Evolutionary conservation across 2,797 vertebrate genomes (phyloP), one percentile per base, ranked within the genome.

Genomic region (Micrastur ruficollis): DNA sequence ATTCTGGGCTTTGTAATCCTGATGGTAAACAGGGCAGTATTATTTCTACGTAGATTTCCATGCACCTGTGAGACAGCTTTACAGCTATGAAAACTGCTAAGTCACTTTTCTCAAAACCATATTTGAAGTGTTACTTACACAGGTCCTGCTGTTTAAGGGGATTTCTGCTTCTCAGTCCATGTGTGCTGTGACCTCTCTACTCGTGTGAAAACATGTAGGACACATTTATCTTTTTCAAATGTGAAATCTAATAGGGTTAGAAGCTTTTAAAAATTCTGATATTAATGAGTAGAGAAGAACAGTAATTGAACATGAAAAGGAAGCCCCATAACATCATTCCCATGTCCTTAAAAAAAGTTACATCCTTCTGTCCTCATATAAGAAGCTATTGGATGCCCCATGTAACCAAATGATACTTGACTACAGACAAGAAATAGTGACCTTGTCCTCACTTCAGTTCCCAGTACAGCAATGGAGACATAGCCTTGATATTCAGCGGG

Each of bases 31-130:
- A 38, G 50, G 70, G 40, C 44, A 23, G 65, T 93, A 61, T 40
- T 40, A 78, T 72, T 92, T 95, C 83, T 87, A 32, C 16, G 5
- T 27, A 71, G 59, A 85, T 74, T 92, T 89, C 72, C 34, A 65
- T 68, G 62, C 58, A 44, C 66, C 81, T 90, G 68, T 83, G 68
- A 95, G 94, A 62, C 80, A 93, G 75, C 88, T 95, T 94, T 82
- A 82, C 91, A 96, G 80, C 78, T 95, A 93, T 71, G 96, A 93
- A 98, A 97, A 97, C 86, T 95, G 87, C 81, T 95, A 93, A 84
- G 91, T 96, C 96, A 85, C 61, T 93, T 94, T 93, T 80, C 86
- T 93, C 90, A 94, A 86, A 89, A 52, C 44, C 50, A 2, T 50
- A 61, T 84, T 85, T 27, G 29, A 96, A 72, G 85, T 81, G 78